These are phyloP conservation scores for Drosophila macrospina DNA, from an alignment of 2,888 invertebrate species.

Conservation along the genomic window DNA sequence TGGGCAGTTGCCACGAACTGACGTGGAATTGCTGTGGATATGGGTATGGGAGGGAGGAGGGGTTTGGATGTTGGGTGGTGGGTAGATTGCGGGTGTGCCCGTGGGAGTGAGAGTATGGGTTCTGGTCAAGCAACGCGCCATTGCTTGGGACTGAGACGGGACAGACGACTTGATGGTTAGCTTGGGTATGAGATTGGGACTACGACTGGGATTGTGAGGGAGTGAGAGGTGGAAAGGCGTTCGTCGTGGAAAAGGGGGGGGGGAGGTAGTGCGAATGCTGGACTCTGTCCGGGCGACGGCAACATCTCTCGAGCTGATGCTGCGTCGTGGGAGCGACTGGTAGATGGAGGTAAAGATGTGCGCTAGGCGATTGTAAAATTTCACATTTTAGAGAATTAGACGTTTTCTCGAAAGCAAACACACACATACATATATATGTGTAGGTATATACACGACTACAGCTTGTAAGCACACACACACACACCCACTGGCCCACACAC, in stretches of 20 bases:
- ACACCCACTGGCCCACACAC: conserved; percentile 1
- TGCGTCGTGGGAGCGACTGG: conserved; percentile 64
- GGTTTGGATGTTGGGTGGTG: conserved; percentile 18
- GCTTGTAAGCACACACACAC: conserved; percentile 29
- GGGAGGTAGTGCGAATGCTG: conserved; percentile 23
- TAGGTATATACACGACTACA: conserved; percentile 6
- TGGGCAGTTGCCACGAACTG: conserved; percentile 74
- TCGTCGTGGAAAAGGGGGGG: neutral
- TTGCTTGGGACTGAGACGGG: conserved; percentile 68
- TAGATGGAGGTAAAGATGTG: conserved; percentile 76
- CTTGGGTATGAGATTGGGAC: conserved; percentile 36
- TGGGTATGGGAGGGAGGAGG: conserved; percentile 23
- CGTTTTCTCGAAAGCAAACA: conserved; percentile 70
- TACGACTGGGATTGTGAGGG: conserved; percentile 13
- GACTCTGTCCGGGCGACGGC: conserved; percentile 64
- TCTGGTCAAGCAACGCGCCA: conserved; percentile 78
- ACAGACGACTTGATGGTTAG: conserved; percentile 77
- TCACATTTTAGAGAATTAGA: conserved; percentile 82
- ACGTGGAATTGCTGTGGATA: conserved; percentile 31
- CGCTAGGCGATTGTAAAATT: conserved; percentile 83
- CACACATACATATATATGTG: conserved; percentile 15
- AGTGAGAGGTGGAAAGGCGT: neutral
- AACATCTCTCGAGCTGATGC: conserved; percentile 66
- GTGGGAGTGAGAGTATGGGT: conserved; percentile 3
- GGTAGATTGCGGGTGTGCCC: neutral